Percentiles rank a stretch among this genome's conserved stretches.
Conservation (phyloP, 2,797 vertebrate genomes). For the Syndactyla subalaris region DNA sequence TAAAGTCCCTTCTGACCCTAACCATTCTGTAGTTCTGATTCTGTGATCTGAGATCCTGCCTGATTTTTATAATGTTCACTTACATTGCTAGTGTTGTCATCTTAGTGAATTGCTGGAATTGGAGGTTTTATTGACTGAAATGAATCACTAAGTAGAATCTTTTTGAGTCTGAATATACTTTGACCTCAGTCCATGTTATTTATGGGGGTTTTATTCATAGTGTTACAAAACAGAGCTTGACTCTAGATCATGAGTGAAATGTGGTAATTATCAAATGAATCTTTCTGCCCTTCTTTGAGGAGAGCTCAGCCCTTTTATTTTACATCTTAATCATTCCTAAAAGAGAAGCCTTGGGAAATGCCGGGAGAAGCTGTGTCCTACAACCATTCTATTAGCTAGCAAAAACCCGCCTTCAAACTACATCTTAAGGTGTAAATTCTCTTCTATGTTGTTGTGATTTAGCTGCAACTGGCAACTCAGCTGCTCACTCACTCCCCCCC, state of each 20-base stretch:
- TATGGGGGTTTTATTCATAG: not conserved
- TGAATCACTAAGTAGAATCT: not conserved
- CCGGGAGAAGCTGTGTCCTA: not conserved
- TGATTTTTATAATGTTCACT: not conserved
- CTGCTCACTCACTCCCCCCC: accelerated
- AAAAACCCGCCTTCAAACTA: not conserved
- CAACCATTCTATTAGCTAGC: not conserved
- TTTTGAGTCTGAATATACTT: not conserved
- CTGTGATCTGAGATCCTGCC: not conserved
- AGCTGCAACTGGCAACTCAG: not conserved
- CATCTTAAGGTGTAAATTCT: not conserved
- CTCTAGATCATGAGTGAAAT: not conserved
- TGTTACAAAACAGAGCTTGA: not conserved
- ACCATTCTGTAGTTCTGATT: not conserved
- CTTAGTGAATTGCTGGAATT: not conserved
- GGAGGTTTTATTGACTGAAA: constrained; percentile 6
- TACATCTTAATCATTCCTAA: not conserved
- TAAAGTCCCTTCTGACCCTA: not conserved
- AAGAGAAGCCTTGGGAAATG: not conserved
- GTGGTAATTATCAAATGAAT: not conserved
- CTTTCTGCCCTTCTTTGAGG: not conserved
- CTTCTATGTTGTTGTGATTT: not conserved
- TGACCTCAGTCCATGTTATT: not conserved
- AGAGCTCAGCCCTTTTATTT: not conserved
- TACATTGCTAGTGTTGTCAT: not conserved